Evolutionary conservation across 2,888 invertebrate genomes (phyloP), one percentile per base, ranked within the genome.

Genomic region (Drosophila silvestris): DNA sequence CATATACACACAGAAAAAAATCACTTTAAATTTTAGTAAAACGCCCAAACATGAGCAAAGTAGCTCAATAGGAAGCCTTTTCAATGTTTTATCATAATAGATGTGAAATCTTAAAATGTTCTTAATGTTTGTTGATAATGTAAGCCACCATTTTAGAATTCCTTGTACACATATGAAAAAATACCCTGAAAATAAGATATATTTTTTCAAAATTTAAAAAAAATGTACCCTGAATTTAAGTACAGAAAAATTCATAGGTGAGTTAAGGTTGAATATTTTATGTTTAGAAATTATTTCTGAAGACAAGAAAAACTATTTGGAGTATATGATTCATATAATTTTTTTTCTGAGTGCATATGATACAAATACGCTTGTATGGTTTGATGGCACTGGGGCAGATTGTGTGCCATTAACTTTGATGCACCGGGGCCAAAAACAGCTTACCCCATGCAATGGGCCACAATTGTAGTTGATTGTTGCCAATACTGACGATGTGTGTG

Each of bases 401-500:
- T 88, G 88, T 76, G 79, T 75, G 85, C 77, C 90, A 90, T 87
- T 88, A 88, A 88, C 75, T 79, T 26, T 73, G 78, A 79, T 79
- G 79, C 90, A 75, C 52, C 68, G 41, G 54, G 61, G 60, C 59
- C 71, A 73, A 74, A 68, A 75, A 66, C 58, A 61, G 54, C 57
- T 73, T 41, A 74, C 33, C 37, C 30, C 52, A 51, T 22, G 28
- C 72, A 73, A 69, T 70, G 47, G 16, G 47, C 89, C 79, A 74
- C 76, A 83, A 66, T 52, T 64, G 65, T 70, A 68, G 67, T 69
- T 58, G 63, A 57, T 75, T 75, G 71, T 63, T 69, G 61, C 50
- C 64, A 52, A 64, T 77, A 47, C 54, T 58, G 66, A 54, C 60
- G 60, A 61, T 75, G 67, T 68, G 63, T 79, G 80, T 50, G 71